Percentiles rank a stretch among this genome's conserved stretches.
Conservation (phyloP, 2,797 vertebrate genomes). For the Argya squamiceps region DNA sequence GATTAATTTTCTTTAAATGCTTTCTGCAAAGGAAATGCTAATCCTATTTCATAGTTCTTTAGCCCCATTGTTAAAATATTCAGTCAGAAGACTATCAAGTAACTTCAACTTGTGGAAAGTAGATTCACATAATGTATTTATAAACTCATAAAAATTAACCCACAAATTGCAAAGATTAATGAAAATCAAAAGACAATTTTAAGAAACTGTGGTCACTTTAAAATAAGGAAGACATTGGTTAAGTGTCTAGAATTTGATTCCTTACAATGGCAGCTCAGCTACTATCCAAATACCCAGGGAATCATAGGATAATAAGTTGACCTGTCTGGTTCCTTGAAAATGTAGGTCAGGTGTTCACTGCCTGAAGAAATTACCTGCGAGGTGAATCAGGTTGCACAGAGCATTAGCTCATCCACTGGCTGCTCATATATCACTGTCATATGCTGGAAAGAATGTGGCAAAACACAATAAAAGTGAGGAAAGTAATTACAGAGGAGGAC, state of each 20-base stretch:
- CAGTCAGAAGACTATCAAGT: not conserved
- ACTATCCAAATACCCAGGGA: not conserved
- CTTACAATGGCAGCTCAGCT: not conserved
- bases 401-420: not conserved
- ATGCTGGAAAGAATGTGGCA: not conserved
- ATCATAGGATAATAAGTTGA: not conserved
- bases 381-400: not conserved
- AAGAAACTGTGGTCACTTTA: not conserved
- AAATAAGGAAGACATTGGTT: not conserved
- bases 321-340: not conserved
- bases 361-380: constrained; percentile 5
- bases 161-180: not conserved
- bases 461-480: not conserved
- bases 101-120: not conserved
- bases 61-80: not conserved
- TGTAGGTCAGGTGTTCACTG: not conserved
- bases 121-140: not conserved
- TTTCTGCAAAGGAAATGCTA: not conserved
- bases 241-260: not conserved
- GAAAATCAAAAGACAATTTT: not conserved
- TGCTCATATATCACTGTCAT: constrained; percentile 8
- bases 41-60: not conserved
- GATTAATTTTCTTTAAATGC: not conserved
- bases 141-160: not conserved
- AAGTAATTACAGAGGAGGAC: not conserved